phyloP scores from a whole-genome alignment of 2,888 invertebrate species.

The Diogma glabrata region DNA sequence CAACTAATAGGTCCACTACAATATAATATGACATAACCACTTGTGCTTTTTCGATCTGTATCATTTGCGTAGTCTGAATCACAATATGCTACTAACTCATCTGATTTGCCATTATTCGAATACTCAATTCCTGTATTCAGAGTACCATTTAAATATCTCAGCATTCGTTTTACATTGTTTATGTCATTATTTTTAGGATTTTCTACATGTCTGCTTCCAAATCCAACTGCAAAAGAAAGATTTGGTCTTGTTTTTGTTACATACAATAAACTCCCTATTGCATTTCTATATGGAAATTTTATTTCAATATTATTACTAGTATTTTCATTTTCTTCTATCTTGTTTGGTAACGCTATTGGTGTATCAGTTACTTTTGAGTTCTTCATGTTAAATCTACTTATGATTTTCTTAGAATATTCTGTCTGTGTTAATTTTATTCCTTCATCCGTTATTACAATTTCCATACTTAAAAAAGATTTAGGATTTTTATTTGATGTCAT shows the following conservation, averaged over 20 bases:
- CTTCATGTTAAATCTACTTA: not conserved
- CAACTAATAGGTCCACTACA: slow-evolving; percentile 13
- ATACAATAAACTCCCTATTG: not conserved
- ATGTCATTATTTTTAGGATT: not conserved
- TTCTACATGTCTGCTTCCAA: not conserved
- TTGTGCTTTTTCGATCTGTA: slow-evolving; percentile 17
- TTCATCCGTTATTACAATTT: not conserved
- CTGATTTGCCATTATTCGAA: not conserved
- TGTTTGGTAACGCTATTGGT: not conserved
- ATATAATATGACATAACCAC: slow-evolving; percentile 14
- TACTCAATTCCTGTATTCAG: not conserved
- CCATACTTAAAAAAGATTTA: no score
- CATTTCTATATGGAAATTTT: not conserved
- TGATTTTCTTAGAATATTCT: not conserved
- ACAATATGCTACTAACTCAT: not conserved
- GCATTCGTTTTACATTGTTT: not conserved
- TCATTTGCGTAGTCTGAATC: slow-evolving; percentile 8
- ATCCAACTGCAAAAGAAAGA: not conserved
- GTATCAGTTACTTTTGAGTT: not conserved
- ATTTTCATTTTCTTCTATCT: not conserved
- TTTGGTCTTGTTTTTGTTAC: not conserved
- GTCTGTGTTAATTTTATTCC: not conserved
- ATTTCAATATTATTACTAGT: not conserved
- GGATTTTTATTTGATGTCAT: not conserved
- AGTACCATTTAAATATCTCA: not conserved